Base-by-base conservation (phyloP, 2,113 vertebrate genomes). In the Osmerus mordax region DNA sequence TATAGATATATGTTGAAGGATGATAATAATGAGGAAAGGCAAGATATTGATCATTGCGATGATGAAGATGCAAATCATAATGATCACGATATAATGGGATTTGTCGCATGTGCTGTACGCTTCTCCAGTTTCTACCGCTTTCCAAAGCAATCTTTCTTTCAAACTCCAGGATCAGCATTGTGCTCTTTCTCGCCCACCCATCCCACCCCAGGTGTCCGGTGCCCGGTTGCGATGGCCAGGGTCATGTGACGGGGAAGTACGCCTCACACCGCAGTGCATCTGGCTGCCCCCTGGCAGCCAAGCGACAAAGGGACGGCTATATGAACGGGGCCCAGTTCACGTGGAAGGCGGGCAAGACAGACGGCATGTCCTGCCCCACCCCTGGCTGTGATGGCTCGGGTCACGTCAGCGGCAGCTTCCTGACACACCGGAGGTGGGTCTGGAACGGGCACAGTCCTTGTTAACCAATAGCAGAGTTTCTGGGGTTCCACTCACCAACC, bases 331-430 rank as follows among this genome's bases (percentile, higher is more conserved):
- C 97, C 67, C 97, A 99, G 91, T 99, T 98, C 92, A 97, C 97
- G 4, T 99, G 97, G 97, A 99, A 99, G 87, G 96, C 96, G 3
- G 97, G 96, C 81, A 99, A 99, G 91, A 96, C 96, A 2, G 97
- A 99, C 88, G 97, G 97, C 87, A 99, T 99, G 97, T 96, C 97
- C 36, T 99, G 97, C 84, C 97, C 97, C 70, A 99, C 97, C 0
- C 97, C 97, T 0, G 97, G 97, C 71, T 99, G 97, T 47, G 97
- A 99, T 60, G 97, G 97, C 65, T 99, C 97, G 1, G 97, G 97
- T 66, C 97, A 99, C 65, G 97, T 99, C 90, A 99, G 97, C 51
- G 97, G 97, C 84, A 99, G 96, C 89, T 99, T 99, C 89, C 94
- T 99, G 80, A 99, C 97, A 16, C 97, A 99, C 89, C 95, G 97